Conservation (phyloP, 2,113 vertebrate species). For the Tenrec ecaudatus region DNA sequence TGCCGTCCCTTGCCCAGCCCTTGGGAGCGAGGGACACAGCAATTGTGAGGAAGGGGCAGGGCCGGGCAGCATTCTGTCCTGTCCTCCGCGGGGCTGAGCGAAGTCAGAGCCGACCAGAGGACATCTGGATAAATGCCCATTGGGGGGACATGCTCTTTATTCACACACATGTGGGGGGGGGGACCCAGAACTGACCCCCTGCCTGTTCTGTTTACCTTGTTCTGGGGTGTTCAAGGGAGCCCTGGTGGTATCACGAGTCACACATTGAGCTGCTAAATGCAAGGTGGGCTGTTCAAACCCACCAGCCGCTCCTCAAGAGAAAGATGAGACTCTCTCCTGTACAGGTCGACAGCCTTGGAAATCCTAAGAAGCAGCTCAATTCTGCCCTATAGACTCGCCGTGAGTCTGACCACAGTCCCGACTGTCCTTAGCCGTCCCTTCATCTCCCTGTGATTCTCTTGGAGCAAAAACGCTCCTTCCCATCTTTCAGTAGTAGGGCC, state of each 20-base stretch:
- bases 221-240: not conserved
- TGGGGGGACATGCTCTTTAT: constrained; percentile 12
- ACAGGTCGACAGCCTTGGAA: too few relatives aligned
- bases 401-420: not conserved
- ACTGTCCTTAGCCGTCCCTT: not conserved
- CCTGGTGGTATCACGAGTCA: too few relatives aligned
- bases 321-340: too few relatives aligned
- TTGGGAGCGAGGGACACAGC: not conserved
- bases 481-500: not conserved
- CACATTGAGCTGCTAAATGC: too few relatives aligned
- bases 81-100: too few relatives aligned
- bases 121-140: not conserved
- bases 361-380: too few relatives aligned
- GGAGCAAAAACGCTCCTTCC: not conserved
- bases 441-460: not conserved
- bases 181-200: not conserved
- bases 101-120: too few relatives aligned
- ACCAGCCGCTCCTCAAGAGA: too few relatives aligned
- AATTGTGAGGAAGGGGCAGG: too few relatives aligned
- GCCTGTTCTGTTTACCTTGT: not conserved
- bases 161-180: not conserved
- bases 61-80: too few relatives aligned
- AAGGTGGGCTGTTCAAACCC: too few relatives aligned
- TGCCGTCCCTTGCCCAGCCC: not conserved
- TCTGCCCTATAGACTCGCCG: too few relatives aligned